Conservation (phyloP, 2,113 vertebrate genomes). For the Balaenoptera acutorostrata region DNA sequence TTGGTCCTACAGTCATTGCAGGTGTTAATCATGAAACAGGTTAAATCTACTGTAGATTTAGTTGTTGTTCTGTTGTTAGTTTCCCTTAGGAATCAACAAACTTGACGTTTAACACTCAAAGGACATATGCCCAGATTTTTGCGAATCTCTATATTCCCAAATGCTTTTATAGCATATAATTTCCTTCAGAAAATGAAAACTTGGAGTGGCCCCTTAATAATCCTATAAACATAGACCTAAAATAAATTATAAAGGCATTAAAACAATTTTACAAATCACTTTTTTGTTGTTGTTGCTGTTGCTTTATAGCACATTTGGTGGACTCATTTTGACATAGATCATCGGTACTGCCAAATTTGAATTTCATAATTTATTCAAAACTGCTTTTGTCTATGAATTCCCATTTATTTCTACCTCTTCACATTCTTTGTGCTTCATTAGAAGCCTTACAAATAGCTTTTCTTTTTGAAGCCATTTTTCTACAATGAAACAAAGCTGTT, state of each 20-base stretch:
- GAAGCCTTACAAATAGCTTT: not conserved
- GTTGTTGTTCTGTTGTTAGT: not conserved
- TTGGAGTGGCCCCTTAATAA: not conserved
- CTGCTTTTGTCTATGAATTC: not conserved
- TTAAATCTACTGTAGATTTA: not conserved
- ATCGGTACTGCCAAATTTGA: not conserved
- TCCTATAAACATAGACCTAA: not conserved
- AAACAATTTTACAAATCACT: not conserved
- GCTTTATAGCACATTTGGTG: not conserved
- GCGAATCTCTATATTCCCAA: not conserved
- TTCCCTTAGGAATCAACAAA: not conserved
- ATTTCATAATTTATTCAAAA: not conserved
- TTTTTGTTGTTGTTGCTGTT: not conserved
- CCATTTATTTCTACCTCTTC: not conserved
- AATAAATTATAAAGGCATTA: not conserved
- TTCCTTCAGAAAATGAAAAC: not conserved
- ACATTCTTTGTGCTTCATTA: not conserved
- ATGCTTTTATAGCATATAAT: not conserved
- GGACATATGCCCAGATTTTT: not conserved
- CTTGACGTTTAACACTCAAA: not conserved
- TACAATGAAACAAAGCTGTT: not conserved
- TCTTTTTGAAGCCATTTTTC: not conserved
- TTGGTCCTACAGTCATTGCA: not conserved
- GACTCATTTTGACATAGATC: not conserved
- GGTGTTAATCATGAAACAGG: not conserved